Base-by-base conservation (phyloP, 2,113 vertebrate genomes). In the Dicentrarchus labrax region DNA sequence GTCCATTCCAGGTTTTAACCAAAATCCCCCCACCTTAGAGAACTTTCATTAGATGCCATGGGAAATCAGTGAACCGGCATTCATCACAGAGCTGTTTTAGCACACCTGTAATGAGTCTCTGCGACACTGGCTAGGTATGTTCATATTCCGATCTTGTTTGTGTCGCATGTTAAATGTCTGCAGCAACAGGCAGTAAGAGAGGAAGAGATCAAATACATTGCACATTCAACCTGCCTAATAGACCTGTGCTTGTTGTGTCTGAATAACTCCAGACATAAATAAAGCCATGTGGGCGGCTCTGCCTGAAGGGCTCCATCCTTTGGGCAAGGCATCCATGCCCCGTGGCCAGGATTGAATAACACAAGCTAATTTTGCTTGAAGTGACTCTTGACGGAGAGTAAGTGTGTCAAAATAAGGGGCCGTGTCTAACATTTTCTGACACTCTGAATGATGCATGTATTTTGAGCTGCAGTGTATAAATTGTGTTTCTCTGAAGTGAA, bases 201-300 rank as follows among this genome's bases (percentile, higher is more conserved):
- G 10, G 45, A 56, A 24, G 57, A 43, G 12, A 78, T 70, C 22
- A 74, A 66, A 78, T 36, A 73, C 21, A 50, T 21, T 41, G 15
- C 50, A 59, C 45, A 64, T 61, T 71, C 70, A 30, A 81, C 60
- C 48, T 1, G 3, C 36, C 41, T 64, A 62, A 78, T 39, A 51
- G 70, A 53, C n/a, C 39, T 16, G 76, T 67, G 72, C 73, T 72
- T 60, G 76, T 21, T 79, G 45, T 60, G 73, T 59, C 11, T 78
- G 68, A 79, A 82, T 67, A 85, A 78, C 64, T 56, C 22, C 69
- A 77, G 50, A 86, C 81, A 69, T 69, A 65, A 86, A 78, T 72
- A 79, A 78, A 81, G 60, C 48, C n/a, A 48, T 60, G 86, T 88
- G 41, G 83, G 76, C 4, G 41, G 47, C 21, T n/a, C 39, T 16